Evolutionary conservation across 2,113 vertebrate species (phyloP).

Genomic region (Rhinogobius similis): DNA sequence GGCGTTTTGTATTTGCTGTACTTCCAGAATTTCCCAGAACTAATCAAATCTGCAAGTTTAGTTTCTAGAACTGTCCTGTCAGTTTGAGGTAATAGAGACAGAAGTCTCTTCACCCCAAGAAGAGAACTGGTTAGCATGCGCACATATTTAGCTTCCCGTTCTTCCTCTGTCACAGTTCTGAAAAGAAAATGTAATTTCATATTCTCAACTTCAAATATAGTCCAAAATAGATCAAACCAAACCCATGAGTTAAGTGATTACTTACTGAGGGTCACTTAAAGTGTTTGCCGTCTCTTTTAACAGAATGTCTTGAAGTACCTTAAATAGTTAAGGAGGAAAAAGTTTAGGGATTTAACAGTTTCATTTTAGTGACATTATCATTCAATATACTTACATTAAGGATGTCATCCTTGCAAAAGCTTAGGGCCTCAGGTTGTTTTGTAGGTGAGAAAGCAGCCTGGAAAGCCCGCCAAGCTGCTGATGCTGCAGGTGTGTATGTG

Average conservation of each 20-base stretch:
- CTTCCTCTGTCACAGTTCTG: slow-evolving; percentile 90
- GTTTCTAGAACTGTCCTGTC: slow-evolving; percentile 81
- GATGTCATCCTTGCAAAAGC: slow-evolving; percentile 96
- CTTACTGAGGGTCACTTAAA: slow-evolving; percentile 93
- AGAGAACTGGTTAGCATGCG: slow-evolving; percentile 91
- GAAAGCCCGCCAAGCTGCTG: slow-evolving; percentile 88
- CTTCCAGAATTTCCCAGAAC: slow-evolving; percentile 94
- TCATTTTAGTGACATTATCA: background rate
- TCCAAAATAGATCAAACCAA: background rate
- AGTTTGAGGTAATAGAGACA: slow-evolving; percentile 80
- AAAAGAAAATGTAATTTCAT: background rate
- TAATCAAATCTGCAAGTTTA: slow-evolving; percentile 80
- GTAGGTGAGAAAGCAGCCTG: slow-evolving; percentile 89
- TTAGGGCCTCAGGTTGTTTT: slow-evolving; percentile 93
- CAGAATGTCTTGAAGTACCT: slow-evolving; percentile 94
- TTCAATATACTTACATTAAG: slow-evolving; percentile 81
- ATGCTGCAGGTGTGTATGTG: slow-evolving; percentile 89
- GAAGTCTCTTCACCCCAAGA: slow-evolving; percentile 89
- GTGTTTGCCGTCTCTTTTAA: slow-evolving; percentile 93
- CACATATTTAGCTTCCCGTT: slow-evolving; percentile 89
- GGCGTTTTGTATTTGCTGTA: slow-evolving; percentile 88
- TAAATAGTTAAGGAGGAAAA: background rate
- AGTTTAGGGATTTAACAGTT: background rate
- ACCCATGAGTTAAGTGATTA: background rate
- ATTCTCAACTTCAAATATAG: background rate